Evolutionary conservation across 2,113 vertebrate species (phyloP), one percentile per base, ranked within the genome.

Genomic region (Tonatia bakeri): DNA sequence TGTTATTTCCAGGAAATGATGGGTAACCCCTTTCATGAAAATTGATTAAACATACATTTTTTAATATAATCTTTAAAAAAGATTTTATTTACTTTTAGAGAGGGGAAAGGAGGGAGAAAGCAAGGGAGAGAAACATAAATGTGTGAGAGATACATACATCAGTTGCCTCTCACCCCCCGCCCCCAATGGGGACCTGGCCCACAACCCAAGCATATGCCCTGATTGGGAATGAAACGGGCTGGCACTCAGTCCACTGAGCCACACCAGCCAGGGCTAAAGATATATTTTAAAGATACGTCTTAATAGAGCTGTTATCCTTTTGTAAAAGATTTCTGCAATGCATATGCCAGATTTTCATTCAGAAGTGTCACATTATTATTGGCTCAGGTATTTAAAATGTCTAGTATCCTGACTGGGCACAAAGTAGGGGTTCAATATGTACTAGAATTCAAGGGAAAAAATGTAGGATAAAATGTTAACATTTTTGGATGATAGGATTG

Each of bases 1-100:
- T 50, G 3, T 87, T 84, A 72, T 95, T 79, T 92, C 19, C 47
- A 96, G 94, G 87, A 91, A 90, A 94, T 75, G 17, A 17, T 84
- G 13, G 22, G 43, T 15, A 43, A 89, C 67, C 24, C 16, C 47
- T 94, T 73, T 90, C 69, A 94, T 47, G 70, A 95, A 61, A 56
- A 73, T 82, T 80, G 45, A 92, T 40, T 90, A 83, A 90, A 61
- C 10, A 73, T 40, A 64, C 28, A 73, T 59, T 84, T 86, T 77
- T 59, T 10, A 59, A 59, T 59, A 59, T 24, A 59, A 59, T 59
- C 56, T 56, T 56, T 59, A 24, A 6, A 56, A 59, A 10, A 59
- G 56, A 54, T 54, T 56, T 56, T 56, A 56, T 24, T 59, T 59
- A 59, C 22, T 59, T 59, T 59, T 59, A 59, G 56, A 59, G 56